Percentiles rank a stretch among this genome's conserved stretches.
Evolutionary conservation across 64 coral and sea anemone genomes (phyloP).

Genomic region (Stylophora pistillata): DNA sequence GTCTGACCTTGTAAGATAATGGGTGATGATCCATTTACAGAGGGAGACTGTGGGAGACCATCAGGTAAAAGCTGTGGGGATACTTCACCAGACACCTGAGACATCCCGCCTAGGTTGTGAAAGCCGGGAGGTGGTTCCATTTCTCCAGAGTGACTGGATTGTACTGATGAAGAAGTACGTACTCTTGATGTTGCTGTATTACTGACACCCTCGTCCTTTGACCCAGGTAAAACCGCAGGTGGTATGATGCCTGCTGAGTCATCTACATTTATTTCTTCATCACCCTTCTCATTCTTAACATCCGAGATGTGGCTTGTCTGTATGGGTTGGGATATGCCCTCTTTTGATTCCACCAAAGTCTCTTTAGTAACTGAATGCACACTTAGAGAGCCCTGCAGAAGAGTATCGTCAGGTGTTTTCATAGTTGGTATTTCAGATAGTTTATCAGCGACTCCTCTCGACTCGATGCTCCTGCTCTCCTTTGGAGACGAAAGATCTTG

Average conservation of each 20-base stretch:
- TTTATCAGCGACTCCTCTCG: no score
- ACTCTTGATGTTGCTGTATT: neutral
- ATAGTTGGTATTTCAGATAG: neutral
- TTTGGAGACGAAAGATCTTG: neutral
- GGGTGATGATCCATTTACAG: neutral
- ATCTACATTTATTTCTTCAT: neutral
- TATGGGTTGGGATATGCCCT: neutral
- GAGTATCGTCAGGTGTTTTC: neutral
- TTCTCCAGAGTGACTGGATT: neutral
- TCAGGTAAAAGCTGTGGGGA: neutral
- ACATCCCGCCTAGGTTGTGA: neutral
- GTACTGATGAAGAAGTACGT: neutral
- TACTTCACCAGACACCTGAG: neutral
- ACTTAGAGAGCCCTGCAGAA: neutral
- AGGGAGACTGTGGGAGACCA: neutral
- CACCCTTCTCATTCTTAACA: neutral
- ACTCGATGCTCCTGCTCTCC: neutral
- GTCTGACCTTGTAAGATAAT: neutral
- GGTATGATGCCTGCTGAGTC: neutral
- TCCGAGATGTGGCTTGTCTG: neutral
- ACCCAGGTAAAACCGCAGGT: neutral
- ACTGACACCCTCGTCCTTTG: neutral
- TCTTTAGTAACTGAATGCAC: neutral
- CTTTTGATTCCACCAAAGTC: neutral
- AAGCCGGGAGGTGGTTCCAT: slow-evolving; percentile 29